phyloP scores from a whole-genome alignment of 1,140 invertebrate species.

The Aphelenchoides fujianensis region DNA sequence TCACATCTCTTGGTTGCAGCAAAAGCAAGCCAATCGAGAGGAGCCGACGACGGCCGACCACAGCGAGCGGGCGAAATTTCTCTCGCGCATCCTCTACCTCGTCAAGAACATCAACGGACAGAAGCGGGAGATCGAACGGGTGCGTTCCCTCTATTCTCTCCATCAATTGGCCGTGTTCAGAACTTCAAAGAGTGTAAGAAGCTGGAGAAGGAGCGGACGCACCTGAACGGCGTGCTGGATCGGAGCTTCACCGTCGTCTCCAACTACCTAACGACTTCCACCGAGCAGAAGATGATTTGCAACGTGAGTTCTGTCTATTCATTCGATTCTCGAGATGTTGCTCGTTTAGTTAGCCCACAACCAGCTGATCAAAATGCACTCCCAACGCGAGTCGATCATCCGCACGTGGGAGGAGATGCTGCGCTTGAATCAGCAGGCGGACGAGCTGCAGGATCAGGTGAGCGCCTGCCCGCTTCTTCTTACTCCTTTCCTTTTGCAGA shows the following conservation, averaged over 20 bases:
- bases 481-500: neutral
- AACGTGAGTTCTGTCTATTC: too few species aligned
- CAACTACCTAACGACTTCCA: neutral
- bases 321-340: too few species aligned
- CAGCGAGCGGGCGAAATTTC: neutral
- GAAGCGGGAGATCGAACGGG: slow-evolving; percentile 3
- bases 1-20: neutral
- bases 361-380: neutral
- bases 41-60: neutral
- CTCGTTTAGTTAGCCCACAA: neutral
- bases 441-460: slow-evolving; percentile 4
- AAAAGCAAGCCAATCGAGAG: slow-evolving; percentile 9
- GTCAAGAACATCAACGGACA: slow-evolving; percentile 4
- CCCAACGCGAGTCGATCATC: neutral
- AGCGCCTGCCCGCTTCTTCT: too few species aligned
- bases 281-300: neutral
- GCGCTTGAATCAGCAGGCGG: neutral
- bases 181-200: neutral
- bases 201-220: neutral
- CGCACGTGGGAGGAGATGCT: neutral
- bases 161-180: neutral
- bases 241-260: neutral
- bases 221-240: neutral
- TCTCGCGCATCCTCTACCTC: neutral
- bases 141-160: neutral